Evolutionary conservation across 1,140 invertebrate genomes (phyloP), one percentile per base, ranked within the genome.

Genomic region (Microplitis mediator): DNA sequence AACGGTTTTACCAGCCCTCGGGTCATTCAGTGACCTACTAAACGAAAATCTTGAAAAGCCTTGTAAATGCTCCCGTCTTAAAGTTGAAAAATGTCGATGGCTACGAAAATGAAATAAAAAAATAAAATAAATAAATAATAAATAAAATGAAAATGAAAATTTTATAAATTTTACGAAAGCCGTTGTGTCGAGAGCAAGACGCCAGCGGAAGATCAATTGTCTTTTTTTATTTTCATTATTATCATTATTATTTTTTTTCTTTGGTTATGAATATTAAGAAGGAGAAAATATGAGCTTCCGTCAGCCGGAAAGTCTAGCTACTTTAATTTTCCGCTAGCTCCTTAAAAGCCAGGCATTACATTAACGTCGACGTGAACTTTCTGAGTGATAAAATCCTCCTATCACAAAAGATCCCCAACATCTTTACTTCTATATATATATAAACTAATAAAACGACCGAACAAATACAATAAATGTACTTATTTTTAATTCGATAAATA

Each of bases 271-370:
- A 79, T 81, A 81, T 79, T 81, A 78, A 81, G 76, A 74, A 63
- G 75, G 74, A 78, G 78, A 74, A 76, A 74, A 77, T 77, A 78
- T 76, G 76, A 69, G 74, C 77, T 77, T 78, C 74, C 77, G 70
- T 74, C 74, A 62, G 70, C 66, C 77, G 77, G 75, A 77, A 79
- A 80, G 76, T 80, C 78, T 75, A 76, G 75, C 77, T 75, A 72
- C 77, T 82, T 75, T 79, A 82, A 82, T 82, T 82, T 82, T 82
- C 79, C 80, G 80, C 78, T 80, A 78, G 80, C 73, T 77, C 71
- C 74, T 68, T 73, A 67, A 76, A 70, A 77, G 52, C 61, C 60
- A 66, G 32, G 51, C 8, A 64, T 68, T 64, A 69, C 72, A 70
- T 77, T 77, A 76, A 72, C 73, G 72, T 54, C n/a, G 63, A 63